phyloP scores from a whole-genome alignment of 2,888 invertebrate species.

The Orgyia antiqua region DNA sequence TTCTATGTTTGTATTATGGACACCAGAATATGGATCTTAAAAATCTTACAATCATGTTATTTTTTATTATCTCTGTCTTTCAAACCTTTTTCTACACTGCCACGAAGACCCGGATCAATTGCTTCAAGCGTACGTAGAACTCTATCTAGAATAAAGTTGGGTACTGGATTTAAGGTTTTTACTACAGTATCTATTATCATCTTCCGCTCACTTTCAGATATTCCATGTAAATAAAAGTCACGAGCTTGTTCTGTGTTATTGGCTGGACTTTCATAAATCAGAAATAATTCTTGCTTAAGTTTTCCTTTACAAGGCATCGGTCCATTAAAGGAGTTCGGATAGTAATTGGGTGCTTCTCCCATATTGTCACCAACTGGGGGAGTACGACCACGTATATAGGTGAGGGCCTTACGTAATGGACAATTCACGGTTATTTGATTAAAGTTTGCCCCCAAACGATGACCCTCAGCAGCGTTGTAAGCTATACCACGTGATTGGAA shows the following conservation, averaged over 20 bases:
- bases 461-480: constrained; percentile 90
- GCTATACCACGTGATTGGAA: constrained; percentile 89
- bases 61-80: too few species aligned
- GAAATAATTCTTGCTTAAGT: constrained; percentile 67
- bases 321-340: constrained; percentile 95
- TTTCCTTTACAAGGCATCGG: constrained; percentile 82
- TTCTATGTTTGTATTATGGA: too few species aligned
- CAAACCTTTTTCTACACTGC: too few species aligned
- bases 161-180: background rate
- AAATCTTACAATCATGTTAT: too few species aligned
- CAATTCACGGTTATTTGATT: constrained; percentile 95
- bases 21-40: too few species aligned
- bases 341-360: constrained; percentile 93
- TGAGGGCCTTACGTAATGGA: constrained; percentile 82
- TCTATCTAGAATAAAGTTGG: background rate
- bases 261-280: constrained; percentile 82
- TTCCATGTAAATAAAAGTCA: constrained; percentile 85
- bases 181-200: constrained; percentile 87
- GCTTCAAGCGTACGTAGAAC: too few species aligned
- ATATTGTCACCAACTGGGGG: constrained; percentile 87
- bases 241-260: constrained; percentile 92
- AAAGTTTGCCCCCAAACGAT: constrained; percentile 93
- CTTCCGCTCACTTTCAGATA: constrained; percentile 84
- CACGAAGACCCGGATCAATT: background rate
- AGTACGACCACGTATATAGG: constrained; percentile 92